These are phyloP conservation scores for Phyto melanocephala DNA, from an alignment of 2,888 invertebrate species.

Conservation along the genomic window DNA sequence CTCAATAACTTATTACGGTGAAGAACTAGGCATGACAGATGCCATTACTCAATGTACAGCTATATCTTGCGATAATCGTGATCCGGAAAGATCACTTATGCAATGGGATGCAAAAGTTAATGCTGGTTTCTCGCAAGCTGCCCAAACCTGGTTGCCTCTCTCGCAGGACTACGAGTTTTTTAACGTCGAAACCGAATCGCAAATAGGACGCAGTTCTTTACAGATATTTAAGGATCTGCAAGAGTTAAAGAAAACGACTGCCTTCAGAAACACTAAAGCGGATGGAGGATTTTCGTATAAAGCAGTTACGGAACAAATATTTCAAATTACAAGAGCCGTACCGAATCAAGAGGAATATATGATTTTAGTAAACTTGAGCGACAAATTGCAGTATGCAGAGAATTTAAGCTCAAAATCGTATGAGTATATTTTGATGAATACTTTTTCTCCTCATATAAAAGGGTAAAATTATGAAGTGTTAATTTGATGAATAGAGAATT, in stretches of 20 bases:
- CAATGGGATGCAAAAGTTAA: slow-evolving; percentile 81
- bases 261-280: slow-evolving; percentile 74
- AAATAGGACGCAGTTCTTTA: slow-evolving; percentile 80
- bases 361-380: slow-evolving; percentile 73
- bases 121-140: slow-evolving; percentile 82
- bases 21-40: slow-evolving; percentile 84
- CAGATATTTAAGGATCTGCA: slow-evolving; percentile 82
- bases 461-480: slow-evolving; percentile 67
- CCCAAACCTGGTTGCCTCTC: slow-evolving; percentile 84
- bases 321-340: slow-evolving; percentile 74
- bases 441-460: slow-evolving; percentile 68
- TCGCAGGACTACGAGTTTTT: slow-evolving; percentile 81
- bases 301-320: slow-evolving; percentile 72
- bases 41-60: slow-evolving; percentile 77
- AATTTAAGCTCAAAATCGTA: slow-evolving; percentile 68
- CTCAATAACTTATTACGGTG: slow-evolving; percentile 88
- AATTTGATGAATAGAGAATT: not conserved
- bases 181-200: slow-evolving; percentile 82
- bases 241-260: slow-evolving; percentile 79
- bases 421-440: slow-evolving; percentile 71
- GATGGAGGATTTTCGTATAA: slow-evolving; percentile 71
- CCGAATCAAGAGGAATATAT: slow-evolving; percentile 72
- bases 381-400: slow-evolving; percentile 68
- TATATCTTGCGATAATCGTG: slow-evolving; percentile 78
- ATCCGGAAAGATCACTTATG: slow-evolving; percentile 82